Conservation (phyloP, 2,888 invertebrate genomes). For the Crematogaster levior region DNA sequence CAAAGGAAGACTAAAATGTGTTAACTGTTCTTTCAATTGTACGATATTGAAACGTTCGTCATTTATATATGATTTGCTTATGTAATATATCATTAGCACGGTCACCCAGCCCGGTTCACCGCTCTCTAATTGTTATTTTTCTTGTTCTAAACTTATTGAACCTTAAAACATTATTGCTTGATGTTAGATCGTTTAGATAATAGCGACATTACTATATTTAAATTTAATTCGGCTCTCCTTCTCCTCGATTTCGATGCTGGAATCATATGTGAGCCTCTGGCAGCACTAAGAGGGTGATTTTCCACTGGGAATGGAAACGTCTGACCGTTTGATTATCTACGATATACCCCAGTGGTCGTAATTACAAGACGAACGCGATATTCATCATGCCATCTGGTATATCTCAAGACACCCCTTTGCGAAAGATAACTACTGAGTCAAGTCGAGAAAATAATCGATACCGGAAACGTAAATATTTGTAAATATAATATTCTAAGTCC, state of each 20-base stretch:
- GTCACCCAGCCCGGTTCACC: no score
- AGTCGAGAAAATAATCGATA: constrained; percentile 37
- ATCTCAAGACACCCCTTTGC: constrained; percentile 52
- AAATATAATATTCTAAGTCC: background rate
- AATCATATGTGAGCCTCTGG: constrained; percentile 43
- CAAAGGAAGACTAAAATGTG: no score
- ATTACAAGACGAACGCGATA: constrained; percentile 76
- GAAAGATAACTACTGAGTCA: constrained; percentile 32
- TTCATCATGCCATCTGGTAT: constrained; percentile 77
- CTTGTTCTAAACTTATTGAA: no score
- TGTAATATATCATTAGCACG: no score
- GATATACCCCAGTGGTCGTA: constrained; percentile 67
- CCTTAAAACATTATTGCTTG: no score
- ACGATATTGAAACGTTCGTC: no score
- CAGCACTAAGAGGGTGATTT: constrained; percentile 60
- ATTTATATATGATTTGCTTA: no score
- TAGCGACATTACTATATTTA: constrained; percentile 62
- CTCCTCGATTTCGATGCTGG: constrained; percentile 50
- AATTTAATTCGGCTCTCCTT: constrained; percentile 59
- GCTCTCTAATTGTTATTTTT: no score
- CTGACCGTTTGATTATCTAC: constrained; percentile 72
- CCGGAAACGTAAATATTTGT: background rate
- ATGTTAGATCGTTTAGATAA: constrained; percentile 50
- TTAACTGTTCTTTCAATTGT: no score
- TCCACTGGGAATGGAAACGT: constrained; percentile 72